Conservation (phyloP, 2,113 vertebrate species). For the Labeo rohita region DNA sequence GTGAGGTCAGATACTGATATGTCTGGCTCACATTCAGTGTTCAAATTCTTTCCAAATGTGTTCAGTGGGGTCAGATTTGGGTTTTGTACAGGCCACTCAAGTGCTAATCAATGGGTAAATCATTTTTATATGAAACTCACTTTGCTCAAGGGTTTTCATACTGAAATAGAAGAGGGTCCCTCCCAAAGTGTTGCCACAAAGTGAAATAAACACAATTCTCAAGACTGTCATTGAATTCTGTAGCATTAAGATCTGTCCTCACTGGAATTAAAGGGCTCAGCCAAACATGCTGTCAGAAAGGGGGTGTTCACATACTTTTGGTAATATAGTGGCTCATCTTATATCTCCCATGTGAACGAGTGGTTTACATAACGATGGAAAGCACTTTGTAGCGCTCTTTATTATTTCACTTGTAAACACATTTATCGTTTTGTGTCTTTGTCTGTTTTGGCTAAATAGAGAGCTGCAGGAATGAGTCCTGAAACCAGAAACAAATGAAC, state of each 20-base stretch:
- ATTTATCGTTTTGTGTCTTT: not conserved
- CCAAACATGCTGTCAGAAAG: constrained; percentile 8
- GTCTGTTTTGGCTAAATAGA: not conserved
- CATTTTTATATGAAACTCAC: not conserved
- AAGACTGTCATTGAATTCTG: not conserved
- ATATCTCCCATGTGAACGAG: constrained; percentile 13
- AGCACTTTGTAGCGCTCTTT: not conserved
- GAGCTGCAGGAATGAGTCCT: not conserved
- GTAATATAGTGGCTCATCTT: constrained; percentile 1
- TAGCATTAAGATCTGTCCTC: not conserved
- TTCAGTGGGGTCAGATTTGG: not conserved
- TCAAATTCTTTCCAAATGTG: not conserved
- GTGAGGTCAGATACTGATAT: not conserved
- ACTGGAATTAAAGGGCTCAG: not conserved
- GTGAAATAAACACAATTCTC: not conserved
- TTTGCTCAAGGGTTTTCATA: not conserved
- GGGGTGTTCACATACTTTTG: constrained; percentile 13
- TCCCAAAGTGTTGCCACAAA: not conserved
- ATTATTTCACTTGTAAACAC: not conserved
- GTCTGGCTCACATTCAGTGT: not conserved
- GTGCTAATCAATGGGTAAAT: not conserved
- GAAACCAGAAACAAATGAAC: not conserved
- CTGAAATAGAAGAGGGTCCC: not conserved
- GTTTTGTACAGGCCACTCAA: not conserved
- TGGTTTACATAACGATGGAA: not conserved